Evolutionary conservation across 2,797 vertebrate genomes (phyloP).

Genomic region (Intellagama lesueurii): DNA sequence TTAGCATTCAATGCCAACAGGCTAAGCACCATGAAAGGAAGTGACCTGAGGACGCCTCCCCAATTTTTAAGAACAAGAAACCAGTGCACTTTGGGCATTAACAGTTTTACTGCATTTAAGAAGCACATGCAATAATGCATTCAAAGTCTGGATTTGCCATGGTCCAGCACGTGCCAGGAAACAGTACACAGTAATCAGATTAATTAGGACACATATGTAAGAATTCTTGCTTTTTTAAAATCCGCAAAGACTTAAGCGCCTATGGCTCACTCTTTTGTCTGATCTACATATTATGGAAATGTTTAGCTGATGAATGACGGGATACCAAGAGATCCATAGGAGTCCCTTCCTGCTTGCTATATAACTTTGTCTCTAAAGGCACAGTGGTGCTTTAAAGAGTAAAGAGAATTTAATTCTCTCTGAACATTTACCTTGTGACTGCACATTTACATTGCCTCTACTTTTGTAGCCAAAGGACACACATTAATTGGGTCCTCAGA

Average conservation of each 20-base stretch:
- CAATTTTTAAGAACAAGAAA: conserved; percentile 73
- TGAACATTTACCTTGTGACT: not conserved
- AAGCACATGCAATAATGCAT: conserved; percentile 31
- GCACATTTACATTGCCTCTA: not conserved
- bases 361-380: conserved; percentile 32
- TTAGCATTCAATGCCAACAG: conserved; percentile 67
- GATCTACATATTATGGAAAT: not conserved
- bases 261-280: not conserved
- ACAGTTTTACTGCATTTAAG: conserved; percentile 51
- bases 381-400: conserved; percentile 11
- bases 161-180: conserved; percentile 21
- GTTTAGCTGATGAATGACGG: not conserved
- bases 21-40: conserved; percentile 79
- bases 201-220: not conserved
- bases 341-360: conserved; percentile 3
- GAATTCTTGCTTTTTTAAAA: not conserved
- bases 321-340: not conserved
- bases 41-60: conserved; percentile 70
- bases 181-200: not conserved
- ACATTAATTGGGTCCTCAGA: not conserved
- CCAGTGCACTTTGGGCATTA: conserved; percentile 75
- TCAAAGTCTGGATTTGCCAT: not conserved
- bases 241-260: rapidly evolving
- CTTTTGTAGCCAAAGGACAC: not conserved
- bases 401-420: not conserved